Evolutionary conservation across 2,113 vertebrate genomes (phyloP), one percentile per base, ranked within the genome.

Genomic region (Copsychus sechellarum): DNA sequence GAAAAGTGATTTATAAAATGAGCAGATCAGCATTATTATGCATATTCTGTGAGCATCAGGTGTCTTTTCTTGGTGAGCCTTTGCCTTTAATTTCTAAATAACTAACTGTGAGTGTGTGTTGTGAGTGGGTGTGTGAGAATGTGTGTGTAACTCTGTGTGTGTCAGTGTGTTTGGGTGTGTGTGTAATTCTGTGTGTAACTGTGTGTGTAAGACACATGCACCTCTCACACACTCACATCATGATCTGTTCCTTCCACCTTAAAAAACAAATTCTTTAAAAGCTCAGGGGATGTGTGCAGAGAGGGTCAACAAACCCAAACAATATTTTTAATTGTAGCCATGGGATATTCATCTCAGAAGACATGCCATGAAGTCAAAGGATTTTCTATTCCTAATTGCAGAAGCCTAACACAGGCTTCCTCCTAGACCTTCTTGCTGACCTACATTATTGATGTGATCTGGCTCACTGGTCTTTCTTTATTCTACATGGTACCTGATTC

Each of bases 261-360:
- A 50, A 72, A 82, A 78, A 80, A 42, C 45, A 94, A 91, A 82
- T 14, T 62, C 21, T 58, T 79, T 77, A 83, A 92, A 90, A 51
- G 34, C 54, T 88, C 6, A 4, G 62, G 33, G 10, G 72, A 12
- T 69, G 11, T 72, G 42, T 87, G 9, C 42, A 79, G 84, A 79
- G 33, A 76, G 33, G 53, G 54, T 87, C 62, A 82, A 25, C 50
- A 51, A 85, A 80, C 38, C 54, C 58, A 79, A 95, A 80, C 47
- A 88, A 45, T 51, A 60, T 85, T 93, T 95, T 92, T 92, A 94
- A 93, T 90, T 90, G 87, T 93, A 95, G 93, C 93, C 79, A 57
- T 88, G 87, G 95, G 94, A 93, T 93, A 94, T 91, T 80, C 7
- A 25, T 70, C 85, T 91, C 76, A 5, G 58, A 82, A 85, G 81